Base-by-base conservation (phyloP, 2,113 vertebrate genomes). In the Plotosus lineatus region DNA sequence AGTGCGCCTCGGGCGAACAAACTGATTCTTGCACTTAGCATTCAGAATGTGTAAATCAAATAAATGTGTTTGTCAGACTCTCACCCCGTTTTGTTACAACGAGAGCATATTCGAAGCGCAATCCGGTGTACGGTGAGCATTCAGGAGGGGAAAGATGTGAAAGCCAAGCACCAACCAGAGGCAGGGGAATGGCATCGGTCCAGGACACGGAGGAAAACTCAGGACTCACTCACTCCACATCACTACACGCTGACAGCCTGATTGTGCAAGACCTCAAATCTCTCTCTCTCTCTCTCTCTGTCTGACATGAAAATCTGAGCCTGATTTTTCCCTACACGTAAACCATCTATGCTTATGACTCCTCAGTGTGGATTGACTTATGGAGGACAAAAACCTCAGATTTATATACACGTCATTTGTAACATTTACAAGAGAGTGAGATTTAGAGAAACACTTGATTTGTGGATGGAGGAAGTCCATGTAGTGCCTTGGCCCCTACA, bases 61-160 rank as follows among this genome's bases (percentile, higher is more conserved):
- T 79, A 79, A 84, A 77, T 58, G 74, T 81, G 82, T 50, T 63
- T 82, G 79, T 86, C 82, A 82, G 71, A 63, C 36, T 23, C 79
- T 76, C 33, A 42, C 51, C 48, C 71, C 48, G 33, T 74, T 81
- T 61, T 36, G 17, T 79, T 44, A 48, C 50, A 12, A 56, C 38
- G 23, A 77, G 58, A 72, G 75, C 23, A 12, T 33, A 50, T 40
- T 44, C 77, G 75, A 75, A 83, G 3, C 91, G 90, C 81, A 93
- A 92, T 85, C 95, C 80, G 51, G 75, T 82, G 68, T 78, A 68
- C 42, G 23, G 77, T 69, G 46, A 63, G 80, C 61, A 36, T 73
- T 12, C 55, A 51, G 17, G 53, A 77, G 87, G 86, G 74, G 38
- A 36, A 55, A 31, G 26, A 14, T 23, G 31, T 50, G 65, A 77